Evolutionary conservation across 1,140 invertebrate species (phyloP).

Genomic region (Hycleus phaleratus): DNA sequence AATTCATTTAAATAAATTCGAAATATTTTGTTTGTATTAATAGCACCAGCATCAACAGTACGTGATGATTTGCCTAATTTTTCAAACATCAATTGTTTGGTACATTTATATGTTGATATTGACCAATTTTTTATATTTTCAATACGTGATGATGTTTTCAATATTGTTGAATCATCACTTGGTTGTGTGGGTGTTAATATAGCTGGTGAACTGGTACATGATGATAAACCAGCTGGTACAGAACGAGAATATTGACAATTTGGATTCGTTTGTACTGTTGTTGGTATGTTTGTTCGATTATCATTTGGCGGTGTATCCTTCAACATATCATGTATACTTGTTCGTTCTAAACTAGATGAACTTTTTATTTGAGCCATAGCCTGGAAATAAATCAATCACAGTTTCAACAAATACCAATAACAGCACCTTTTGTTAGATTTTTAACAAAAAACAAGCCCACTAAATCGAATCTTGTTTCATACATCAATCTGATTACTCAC

Average conservation of each 20-base stretch:
- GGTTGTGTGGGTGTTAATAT: conserved; percentile 43
- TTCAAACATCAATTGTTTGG: conserved; percentile 89
- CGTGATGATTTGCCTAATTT: conserved; percentile 88
- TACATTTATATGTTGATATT: conserved; percentile 95
- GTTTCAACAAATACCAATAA: no score
- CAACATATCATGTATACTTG: conserved; percentile 79
- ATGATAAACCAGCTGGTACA: conserved; percentile 28
- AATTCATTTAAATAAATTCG: not conserved
- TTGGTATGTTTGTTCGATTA: conserved; percentile 66
- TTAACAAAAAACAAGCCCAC: no score
- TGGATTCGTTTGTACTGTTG: conserved; percentile 44
- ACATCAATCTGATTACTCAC: no score
- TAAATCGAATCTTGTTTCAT: no score
- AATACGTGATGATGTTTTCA: conserved; percentile 66
- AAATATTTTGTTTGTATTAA: not conserved
- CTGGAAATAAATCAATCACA: no score
- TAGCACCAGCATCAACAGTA: conserved; percentile 76
- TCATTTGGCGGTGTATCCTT: conserved; percentile 75
- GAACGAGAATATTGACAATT: conserved; percentile 28
- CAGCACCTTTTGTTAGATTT: no score
- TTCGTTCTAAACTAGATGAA: conserved; percentile 32
- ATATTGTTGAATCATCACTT: conserved; percentile 53
- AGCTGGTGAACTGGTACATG: conserved; percentile 34
- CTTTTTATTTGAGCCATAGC: conserved; percentile 36
- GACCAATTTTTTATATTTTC: conserved; percentile 93